Conservation (phyloP, 1,140 invertebrate genomes). For the Penaeus japonicus region DNA sequence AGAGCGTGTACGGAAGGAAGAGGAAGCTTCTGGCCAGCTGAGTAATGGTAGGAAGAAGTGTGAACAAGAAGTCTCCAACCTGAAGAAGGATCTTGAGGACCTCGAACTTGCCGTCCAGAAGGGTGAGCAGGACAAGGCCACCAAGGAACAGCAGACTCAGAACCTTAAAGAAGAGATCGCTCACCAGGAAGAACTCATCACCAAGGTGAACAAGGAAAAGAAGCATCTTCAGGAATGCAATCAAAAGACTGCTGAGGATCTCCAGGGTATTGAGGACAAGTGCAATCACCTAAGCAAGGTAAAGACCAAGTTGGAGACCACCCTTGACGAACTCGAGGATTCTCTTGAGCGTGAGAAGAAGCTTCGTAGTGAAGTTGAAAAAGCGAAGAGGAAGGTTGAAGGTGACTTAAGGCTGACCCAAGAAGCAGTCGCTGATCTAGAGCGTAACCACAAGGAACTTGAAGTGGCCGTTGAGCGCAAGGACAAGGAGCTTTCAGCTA, state of each 20-base stretch:
- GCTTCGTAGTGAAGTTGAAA: slow-evolving; percentile 36
- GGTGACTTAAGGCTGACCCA: slow-evolving; percentile 46
- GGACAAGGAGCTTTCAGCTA: slow-evolving; percentile 94
- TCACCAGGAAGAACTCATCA: slow-evolving; percentile 49
- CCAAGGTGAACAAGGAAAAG: slow-evolving; percentile 68
- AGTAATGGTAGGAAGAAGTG: slow-evolving; percentile 59
- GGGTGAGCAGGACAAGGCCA: slow-evolving; percentile 67
- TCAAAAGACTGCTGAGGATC: slow-evolving; percentile 70
- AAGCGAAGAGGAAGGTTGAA: slow-evolving; percentile 50
- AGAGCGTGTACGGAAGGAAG: slow-evolving; percentile 67
- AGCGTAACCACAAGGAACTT: slow-evolving; percentile 96
- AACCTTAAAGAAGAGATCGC: slow-evolving; percentile 46
- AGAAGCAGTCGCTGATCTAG: slow-evolving; percentile 68
- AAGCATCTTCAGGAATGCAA: slow-evolving; percentile 70
- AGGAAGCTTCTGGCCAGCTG: slow-evolving; percentile 64
- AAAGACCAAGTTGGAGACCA: slow-evolving; percentile 59
- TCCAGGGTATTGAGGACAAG: slow-evolving; percentile 96
- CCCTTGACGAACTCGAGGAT: slow-evolving; percentile 42
- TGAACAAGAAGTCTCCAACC: slow-evolving; percentile 63
- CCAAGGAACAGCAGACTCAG: slow-evolving; percentile 45
- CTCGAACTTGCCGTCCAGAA: slow-evolving; percentile 68
- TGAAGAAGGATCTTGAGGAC: slow-evolving; percentile 71
- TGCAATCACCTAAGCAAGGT: slow-evolving; percentile 97
- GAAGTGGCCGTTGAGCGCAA: slow-evolving; percentile 96
- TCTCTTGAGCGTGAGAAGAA: slow-evolving; percentile 52